These are phyloP conservation scores for Drosophila azteca DNA, from an alignment of 1,140 invertebrate species.

Conservation along the genomic window DNA sequence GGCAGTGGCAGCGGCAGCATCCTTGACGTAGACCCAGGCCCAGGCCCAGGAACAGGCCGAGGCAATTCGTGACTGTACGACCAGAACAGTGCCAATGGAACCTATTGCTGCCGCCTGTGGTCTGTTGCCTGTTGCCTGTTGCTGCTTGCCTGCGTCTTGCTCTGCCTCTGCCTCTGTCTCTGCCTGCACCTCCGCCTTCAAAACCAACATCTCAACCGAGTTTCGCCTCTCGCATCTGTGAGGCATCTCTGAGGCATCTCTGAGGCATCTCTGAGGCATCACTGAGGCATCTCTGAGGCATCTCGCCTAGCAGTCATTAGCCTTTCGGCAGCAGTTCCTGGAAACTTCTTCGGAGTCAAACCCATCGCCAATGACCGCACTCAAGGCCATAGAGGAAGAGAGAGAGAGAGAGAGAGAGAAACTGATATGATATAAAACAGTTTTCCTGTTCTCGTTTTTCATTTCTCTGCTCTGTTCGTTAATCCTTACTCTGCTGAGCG, in stretches of 20 bases:
- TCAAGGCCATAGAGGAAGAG: slow-evolving; percentile 52
- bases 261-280: no score
- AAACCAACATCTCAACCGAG: no score
- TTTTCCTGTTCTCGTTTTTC: slow-evolving; percentile 75
- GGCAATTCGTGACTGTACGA: slow-evolving; percentile 42
- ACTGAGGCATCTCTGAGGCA: no score
- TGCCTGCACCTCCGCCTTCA: no score
- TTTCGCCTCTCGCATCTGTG: no score
- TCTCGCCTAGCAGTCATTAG: slow-evolving; percentile 65
- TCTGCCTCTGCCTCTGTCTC: no score
- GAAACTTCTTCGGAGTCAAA: slow-evolving; percentile 50
- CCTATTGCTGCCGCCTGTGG: background rate
- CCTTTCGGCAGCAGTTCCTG: slow-evolving; percentile 72
- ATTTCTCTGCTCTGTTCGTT: slow-evolving; percentile 30
- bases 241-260: no score
- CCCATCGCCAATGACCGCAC: slow-evolving; percentile 56
- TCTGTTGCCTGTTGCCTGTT: background rate
- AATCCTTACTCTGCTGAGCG: slow-evolving; percentile 23
- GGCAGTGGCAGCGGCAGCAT: slow-evolving; percentile 6
- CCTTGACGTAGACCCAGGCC: slow-evolving; percentile 33
- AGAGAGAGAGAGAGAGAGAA: slow-evolving; percentile 7
- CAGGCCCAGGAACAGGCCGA: background rate
- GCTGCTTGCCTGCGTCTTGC: no score
- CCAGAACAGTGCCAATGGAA: background rate
- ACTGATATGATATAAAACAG: slow-evolving; percentile 38